Percentiles rank a stretch among this genome's conserved stretches.
Evolutionary conservation across 2,113 vertebrate genomes (phyloP).

Genomic region (Protomyctophum bolini): DNA sequence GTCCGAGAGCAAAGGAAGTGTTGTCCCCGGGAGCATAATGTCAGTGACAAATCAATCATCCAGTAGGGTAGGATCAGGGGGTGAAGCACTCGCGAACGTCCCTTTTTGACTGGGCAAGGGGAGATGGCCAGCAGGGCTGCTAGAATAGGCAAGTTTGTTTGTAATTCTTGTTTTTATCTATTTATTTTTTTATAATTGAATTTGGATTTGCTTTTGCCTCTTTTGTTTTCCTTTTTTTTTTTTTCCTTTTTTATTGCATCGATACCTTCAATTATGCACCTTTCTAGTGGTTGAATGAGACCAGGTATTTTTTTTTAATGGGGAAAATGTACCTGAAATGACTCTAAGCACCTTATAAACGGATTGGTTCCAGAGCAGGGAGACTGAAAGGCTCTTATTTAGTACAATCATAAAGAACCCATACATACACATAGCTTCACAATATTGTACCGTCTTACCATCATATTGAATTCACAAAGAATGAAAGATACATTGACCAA

Average conservation of each 20-base stretch:
- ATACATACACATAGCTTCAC: slow-evolving; percentile 7
- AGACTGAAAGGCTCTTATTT: slow-evolving; percentile 41
- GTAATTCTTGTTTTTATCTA: slow-evolving; percentile 53
- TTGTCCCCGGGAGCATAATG: not conserved
- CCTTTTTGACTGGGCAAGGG: slow-evolving; percentile 19
- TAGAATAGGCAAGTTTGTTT: slow-evolving; percentile 50
- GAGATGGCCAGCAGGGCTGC: slow-evolving; percentile 33
- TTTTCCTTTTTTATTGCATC: slow-evolving; percentile 37
- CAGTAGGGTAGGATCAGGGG: not conserved
- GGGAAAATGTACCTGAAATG: slow-evolving; percentile 31
- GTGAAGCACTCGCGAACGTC: slow-evolving; percentile 26
- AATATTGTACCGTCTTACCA: slow-evolving; percentile 8
- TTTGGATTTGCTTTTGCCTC: slow-evolving; percentile 50
- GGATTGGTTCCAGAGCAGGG: slow-evolving; percentile 47
- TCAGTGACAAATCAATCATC: not conserved
- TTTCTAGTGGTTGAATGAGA: slow-evolving; percentile 71
- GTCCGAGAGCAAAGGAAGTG: slow-evolving; percentile 3
- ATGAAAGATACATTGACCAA: slow-evolving; percentile 50
- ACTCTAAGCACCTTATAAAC: slow-evolving; percentile 76
- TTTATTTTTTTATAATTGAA: slow-evolving; percentile 64
- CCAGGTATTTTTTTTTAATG: slow-evolving; percentile 57
- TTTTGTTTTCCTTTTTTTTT: slow-evolving; percentile 27
- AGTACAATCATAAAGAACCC: slow-evolving; percentile 42
- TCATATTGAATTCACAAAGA: slow-evolving; percentile 22
- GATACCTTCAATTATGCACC: slow-evolving; percentile 62